Conservation (phyloP, 2,888 invertebrate species). For the Lasioglossum villosulum region DNA sequence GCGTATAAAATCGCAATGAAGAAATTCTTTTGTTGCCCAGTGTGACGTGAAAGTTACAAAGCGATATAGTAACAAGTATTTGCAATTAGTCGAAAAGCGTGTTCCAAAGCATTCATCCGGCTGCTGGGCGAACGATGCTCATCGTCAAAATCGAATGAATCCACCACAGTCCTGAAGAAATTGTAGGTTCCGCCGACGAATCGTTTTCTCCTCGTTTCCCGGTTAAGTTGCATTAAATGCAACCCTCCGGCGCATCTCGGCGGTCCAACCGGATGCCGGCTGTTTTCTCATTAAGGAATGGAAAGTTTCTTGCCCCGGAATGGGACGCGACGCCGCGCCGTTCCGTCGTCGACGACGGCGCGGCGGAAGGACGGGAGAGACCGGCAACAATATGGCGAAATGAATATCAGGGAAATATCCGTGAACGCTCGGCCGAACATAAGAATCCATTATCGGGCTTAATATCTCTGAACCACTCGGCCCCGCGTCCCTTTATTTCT, state of each 20-base stretch:
- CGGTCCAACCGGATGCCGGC: conserved; percentile 24
- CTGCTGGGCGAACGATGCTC: not conserved
- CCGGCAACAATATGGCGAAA: conserved; percentile 53
- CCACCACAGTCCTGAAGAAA: conserved; percentile 11
- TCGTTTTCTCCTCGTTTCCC: conserved; percentile 8
- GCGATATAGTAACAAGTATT: not conserved
- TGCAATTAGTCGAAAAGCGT: not conserved
- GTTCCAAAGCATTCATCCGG: not conserved
- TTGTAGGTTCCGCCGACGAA: not conserved
- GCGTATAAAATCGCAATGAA: not conserved
- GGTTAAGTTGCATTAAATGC: conserved; percentile 48
- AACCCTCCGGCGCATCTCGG: conserved; percentile 18
- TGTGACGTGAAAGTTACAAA: not conserved
- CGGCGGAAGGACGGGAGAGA: conserved; percentile 14
- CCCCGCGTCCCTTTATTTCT: conserved; percentile 42
- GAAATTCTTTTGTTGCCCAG: not conserved
- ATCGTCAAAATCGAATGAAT: not conserved
- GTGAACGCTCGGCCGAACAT: conserved; percentile 40
- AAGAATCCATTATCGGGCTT: conserved; percentile 57
- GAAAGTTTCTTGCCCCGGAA: conserved; percentile 26
- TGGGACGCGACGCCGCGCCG: not conserved
- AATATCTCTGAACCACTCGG: conserved; percentile 47
- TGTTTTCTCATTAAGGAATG: conserved; percentile 58
- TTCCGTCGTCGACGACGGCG: conserved; percentile 16
- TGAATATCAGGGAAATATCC: conserved; percentile 41